Conservation (phyloP, 2,888 invertebrate genomes). For the Sipunculus nudus region DNA sequence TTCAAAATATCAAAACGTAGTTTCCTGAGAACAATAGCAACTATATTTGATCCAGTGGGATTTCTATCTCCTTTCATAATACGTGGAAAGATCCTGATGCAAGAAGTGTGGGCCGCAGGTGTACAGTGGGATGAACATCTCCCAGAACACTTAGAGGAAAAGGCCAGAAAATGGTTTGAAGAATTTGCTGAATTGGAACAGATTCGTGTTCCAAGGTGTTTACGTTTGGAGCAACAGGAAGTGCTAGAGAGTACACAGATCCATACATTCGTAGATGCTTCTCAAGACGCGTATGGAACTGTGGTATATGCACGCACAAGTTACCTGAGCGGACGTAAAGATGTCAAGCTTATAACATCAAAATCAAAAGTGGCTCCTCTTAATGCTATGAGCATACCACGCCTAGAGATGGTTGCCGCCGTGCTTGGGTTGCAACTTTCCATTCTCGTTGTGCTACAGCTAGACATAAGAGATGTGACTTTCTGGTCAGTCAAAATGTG, state of each 20-base stretch:
- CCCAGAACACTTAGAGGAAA: not conserved
- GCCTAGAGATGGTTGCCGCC: constrained; percentile 6
- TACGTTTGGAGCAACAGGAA: constrained; percentile 12
- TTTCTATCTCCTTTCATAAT: constrained; percentile 43
- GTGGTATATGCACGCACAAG: not conserved
- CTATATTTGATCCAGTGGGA: constrained; percentile 53
- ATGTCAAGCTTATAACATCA: not conserved
- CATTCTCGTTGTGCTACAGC: not conserved
- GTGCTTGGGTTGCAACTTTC: not conserved
- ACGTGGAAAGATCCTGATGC: constrained; percentile 45
- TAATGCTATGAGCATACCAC: constrained; percentile 1
- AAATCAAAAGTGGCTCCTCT: constrained; percentile 2
- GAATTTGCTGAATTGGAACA: constrained; percentile 22
- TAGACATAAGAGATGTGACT: constrained; percentile 4
- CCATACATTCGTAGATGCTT: constrained; percentile 9
- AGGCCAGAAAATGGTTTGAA: constrained; percentile 26
- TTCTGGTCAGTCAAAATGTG: constrained; percentile 9
- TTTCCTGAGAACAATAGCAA: constrained; percentile 40
- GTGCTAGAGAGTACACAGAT: not conserved
- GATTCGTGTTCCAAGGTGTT: constrained; percentile 29
- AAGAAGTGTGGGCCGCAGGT: constrained; percentile 45
- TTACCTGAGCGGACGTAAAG: not conserved
- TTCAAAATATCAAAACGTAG: constrained; percentile 43
- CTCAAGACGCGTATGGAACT: constrained; percentile 1
- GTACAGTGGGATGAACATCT: constrained; percentile 49